Conservation (phyloP, 2,113 vertebrate genomes). For the Falcunculus frontatus region DNA sequence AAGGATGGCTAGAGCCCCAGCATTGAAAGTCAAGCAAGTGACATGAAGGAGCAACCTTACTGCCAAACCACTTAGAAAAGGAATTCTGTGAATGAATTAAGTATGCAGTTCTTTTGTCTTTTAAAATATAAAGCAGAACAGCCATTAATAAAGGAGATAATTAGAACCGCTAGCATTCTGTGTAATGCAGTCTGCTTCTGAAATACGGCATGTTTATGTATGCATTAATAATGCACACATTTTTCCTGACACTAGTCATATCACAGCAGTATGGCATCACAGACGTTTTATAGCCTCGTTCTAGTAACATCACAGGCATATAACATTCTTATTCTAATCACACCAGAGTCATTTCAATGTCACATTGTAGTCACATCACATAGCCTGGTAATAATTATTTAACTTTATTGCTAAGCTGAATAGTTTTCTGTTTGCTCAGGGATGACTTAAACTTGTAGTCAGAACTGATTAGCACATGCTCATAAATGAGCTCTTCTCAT, state of each 20-base stretch:
- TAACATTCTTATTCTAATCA: conserved; percentile 68
- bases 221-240: conserved; percentile 59
- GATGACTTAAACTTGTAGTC: conserved; percentile 62
- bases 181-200: conserved; percentile 29
- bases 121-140: conserved; percentile 33
- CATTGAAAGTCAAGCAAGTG: conserved; percentile 34
- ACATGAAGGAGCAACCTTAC: conserved; percentile 20
- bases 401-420: conserved; percentile 68
- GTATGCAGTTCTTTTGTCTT: conserved; percentile 11
- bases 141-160: conserved; percentile 56
- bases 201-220: conserved; percentile 51
- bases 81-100: conserved; percentile 40
- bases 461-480: conserved; percentile 48
- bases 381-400: conserved; percentile 72
- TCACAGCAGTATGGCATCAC: conserved; percentile 44
- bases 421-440: conserved; percentile 70
- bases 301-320: conserved; percentile 33
- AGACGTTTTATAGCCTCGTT: conserved; percentile 56
- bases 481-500: conserved; percentile 46
- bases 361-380: conserved; percentile 66
- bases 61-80: conserved; percentile 23
- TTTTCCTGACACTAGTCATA: conserved; percentile 54
- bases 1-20: conserved; percentile 17
- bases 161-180: conserved; percentile 38
- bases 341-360: conserved; percentile 69